Evolutionary conservation across 2,888 invertebrate genomes (phyloP).

Genomic region (Empis stercorea): DNA sequence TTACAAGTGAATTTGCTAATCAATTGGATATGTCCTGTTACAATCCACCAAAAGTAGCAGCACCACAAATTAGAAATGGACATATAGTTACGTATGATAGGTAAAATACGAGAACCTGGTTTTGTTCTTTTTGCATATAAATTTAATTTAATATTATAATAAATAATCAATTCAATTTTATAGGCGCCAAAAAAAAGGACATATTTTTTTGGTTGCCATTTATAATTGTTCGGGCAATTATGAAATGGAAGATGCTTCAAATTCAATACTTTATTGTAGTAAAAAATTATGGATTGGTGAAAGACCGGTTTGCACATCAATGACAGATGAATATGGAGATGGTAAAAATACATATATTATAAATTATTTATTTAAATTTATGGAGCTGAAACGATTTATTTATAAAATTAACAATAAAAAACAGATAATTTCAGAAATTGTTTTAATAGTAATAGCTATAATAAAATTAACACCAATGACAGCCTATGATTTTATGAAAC

Average conservation of each 20-base stretch:
- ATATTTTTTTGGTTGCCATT: conserved; percentile 42
- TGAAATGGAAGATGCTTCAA: conserved; percentile 36
- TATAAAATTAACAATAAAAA: neutral
- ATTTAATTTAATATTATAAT: no score
- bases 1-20: conserved; percentile 23
- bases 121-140: neutral
- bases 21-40: conserved; percentile 32
- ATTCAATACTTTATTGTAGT: conserved; percentile 44
- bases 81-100: conserved; percentile 28
- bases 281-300: conserved; percentile 43
- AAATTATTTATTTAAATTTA: no score
- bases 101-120: conserved; percentile 6
- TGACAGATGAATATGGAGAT: conserved; percentile 8
- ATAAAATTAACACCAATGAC: no score
- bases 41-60: conserved; percentile 26
- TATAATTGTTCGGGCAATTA: conserved; percentile 43
- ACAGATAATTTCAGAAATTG: neutral
- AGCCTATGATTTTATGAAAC: no score
- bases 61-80: conserved; percentile 33
- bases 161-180: no score
- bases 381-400: neutral
- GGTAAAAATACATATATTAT: neutral
- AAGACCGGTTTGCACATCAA: conserved; percentile 38
- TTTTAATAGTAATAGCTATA: no score
- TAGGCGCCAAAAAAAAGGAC: conserved; percentile 29